phyloP scores from a whole-genome alignment of 2,797 vertebrate genomes.

The Fratercula arctica region DNA sequence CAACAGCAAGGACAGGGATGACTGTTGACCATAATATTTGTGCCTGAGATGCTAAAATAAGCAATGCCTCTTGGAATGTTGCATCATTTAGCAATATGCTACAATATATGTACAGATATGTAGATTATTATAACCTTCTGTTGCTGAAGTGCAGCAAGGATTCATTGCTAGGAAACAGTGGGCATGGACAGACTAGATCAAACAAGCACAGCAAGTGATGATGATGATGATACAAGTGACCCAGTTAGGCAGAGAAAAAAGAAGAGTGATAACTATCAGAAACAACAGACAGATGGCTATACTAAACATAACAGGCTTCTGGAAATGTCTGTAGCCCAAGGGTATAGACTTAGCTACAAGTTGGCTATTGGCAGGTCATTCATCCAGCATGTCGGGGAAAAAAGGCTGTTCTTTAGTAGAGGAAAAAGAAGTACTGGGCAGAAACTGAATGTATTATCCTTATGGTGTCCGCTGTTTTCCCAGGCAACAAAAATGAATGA shows the following conservation, averaged over 20 bases:
- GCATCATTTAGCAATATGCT: neutral
- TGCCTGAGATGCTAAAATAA: neutral
- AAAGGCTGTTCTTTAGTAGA: neutral
- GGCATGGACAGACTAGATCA: neutral
- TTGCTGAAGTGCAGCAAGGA: neutral
- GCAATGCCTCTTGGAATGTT: neutral
- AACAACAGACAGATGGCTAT: neutral
- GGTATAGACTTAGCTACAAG: neutral
- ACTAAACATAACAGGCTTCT: neutral
- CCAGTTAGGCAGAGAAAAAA: neutral
- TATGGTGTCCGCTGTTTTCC: neutral
- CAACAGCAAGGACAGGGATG: neutral
- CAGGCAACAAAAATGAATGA: neutral
- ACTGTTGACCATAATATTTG: neutral
- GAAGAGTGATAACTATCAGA: neutral
- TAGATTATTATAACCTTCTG: neutral
- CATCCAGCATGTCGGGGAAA: neutral
- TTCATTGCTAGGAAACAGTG: neutral
- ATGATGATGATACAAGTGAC: neutral
- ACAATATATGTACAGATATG: neutral
- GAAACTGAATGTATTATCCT: neutral
- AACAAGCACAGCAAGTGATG: neutral
- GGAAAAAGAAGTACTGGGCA: neutral
- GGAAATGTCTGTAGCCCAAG: slow-evolving; percentile 3
- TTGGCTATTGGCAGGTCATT: slow-evolving; percentile 1